Evolutionary conservation across 53 echinoderm and acorn worm genomes (phyloP).

Genomic region (Echinarachnius parma): DNA sequence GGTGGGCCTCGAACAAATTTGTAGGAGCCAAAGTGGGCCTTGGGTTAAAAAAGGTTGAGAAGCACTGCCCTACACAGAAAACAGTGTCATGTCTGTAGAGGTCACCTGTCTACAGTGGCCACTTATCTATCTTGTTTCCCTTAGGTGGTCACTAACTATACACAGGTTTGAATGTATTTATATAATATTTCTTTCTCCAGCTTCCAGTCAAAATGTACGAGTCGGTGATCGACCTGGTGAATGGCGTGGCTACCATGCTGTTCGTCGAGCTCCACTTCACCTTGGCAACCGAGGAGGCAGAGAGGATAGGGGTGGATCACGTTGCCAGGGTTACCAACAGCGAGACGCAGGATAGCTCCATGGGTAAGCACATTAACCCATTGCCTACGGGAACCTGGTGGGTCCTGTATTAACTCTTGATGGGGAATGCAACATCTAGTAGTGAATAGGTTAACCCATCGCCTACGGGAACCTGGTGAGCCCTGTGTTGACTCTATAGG

Average conservation of each 20-base stretch:
- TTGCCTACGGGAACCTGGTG: no score
- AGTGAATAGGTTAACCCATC: no score
- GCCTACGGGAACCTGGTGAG: no score
- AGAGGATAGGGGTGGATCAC: slow-evolving; percentile 98
- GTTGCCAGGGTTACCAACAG: slow-evolving; percentile 94
- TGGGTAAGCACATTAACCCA: slow-evolving; percentile 70
- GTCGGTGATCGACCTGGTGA: slow-evolving; percentile 92
- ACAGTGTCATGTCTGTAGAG: not conserved
- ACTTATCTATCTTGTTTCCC: no score
- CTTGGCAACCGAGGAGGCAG: slow-evolving; percentile 95
- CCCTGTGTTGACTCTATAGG: no score
- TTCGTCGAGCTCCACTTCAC: slow-evolving; percentile 96
- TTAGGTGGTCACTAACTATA: not conserved
- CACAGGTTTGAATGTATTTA: not conserved
- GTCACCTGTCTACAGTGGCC: no score
- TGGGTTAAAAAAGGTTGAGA: no score
- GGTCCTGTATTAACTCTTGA: no score
- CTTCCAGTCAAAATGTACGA: slow-evolving; percentile 85
- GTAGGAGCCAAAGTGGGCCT: no score
- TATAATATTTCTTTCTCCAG: slow-evolving; percentile 34
- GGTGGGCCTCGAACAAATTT: no score
- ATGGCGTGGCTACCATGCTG: slow-evolving; percentile 91
- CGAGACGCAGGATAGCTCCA: slow-evolving; percentile 81
- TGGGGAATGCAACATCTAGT: no score
- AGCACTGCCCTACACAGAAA: no score